A percentile compares a stretch with the other conserved stretches of the same genome.
Evolutionary conservation across 2,888 invertebrate species (phyloP).

Genomic region (Ornithoptera alexandrae): DNA sequence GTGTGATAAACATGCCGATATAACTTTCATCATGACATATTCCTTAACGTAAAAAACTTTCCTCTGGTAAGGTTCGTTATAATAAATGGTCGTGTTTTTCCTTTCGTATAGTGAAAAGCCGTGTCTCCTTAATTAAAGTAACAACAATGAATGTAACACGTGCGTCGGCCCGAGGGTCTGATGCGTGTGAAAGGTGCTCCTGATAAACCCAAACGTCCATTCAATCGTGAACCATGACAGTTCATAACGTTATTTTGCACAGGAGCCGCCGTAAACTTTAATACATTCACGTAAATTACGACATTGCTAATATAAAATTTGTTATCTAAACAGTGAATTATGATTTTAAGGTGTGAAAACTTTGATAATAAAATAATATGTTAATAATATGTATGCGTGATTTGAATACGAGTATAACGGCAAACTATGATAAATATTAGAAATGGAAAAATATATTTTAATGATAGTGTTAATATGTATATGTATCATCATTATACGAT

Average conservation of each 20-base stretch:
- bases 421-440: too few relatives aligned
- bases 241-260: constrained; percentile 22
- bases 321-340: neutral
- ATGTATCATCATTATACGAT: too few relatives aligned
- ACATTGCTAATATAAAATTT: constrained; percentile 15
- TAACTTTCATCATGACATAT: constrained; percentile 15
- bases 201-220: constrained; percentile 32
- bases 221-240: constrained; percentile 33
- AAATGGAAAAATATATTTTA: too few relatives aligned
- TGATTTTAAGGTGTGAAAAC: neutral
- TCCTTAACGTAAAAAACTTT: constrained; percentile 9
- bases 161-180: constrained; percentile 45
- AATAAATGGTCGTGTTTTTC: constrained; percentile 32
- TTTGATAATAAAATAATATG: neutral
- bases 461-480: too few relatives aligned
- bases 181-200: constrained; percentile 41
- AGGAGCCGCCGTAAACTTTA: constrained; percentile 10
- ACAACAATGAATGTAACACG: constrained; percentile 44
- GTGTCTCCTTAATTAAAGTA: constrained; percentile 53
- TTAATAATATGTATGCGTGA: too few relatives aligned
- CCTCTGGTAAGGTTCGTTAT: constrained; percentile 15
- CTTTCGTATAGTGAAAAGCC: constrained; percentile 44
- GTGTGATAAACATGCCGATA: constrained; percentile 6
- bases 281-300: constrained; percentile 20
- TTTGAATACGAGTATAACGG: too few relatives aligned